phyloP scores from a whole-genome alignment of 2,888 invertebrate species.

The Xestobium rufovillosum region DNA sequence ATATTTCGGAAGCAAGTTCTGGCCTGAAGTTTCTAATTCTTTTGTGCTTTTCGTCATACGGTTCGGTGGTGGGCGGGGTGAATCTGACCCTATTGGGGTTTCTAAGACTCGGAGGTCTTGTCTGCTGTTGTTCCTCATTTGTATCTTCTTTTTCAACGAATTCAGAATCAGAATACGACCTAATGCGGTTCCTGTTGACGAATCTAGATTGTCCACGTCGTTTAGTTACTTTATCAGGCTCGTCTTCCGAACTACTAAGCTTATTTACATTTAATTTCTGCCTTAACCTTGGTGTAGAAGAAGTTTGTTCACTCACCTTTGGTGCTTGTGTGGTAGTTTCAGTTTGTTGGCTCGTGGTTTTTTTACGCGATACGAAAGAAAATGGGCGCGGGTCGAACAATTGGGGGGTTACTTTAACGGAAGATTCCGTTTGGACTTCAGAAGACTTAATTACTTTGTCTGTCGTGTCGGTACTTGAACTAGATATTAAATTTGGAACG shows the following conservation, averaged over 20 bases:
- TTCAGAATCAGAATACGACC: not conserved
- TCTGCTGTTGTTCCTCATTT: not conserved
- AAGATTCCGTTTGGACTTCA: not conserved
- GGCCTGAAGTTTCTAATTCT: conserved; percentile 36
- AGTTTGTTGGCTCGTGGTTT: conserved; percentile 27
- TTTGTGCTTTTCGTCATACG: conserved; percentile 28
- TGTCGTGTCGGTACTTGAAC: not conserved
- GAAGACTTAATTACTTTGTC: not conserved
- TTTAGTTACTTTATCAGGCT: not conserved
- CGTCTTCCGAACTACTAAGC: conserved; percentile 27
- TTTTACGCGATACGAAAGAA: conserved; percentile 29
- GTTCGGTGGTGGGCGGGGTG: conserved; percentile 24
- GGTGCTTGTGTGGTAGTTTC: conserved; percentile 35
- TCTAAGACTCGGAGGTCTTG: too few relatives aligned
- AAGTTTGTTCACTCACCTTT: conserved; percentile 46
- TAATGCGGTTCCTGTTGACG: conserved; percentile 1
- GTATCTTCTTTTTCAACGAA: not conserved
- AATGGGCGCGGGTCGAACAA: conserved; percentile 37
- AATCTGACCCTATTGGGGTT: conserved; percentile 22
- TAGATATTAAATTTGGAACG: not conserved
- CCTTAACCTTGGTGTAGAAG: conserved; percentile 22
- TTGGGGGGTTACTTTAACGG: conserved; percentile 22
- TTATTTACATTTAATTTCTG: conserved; percentile 26
- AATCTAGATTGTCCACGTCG: conserved; percentile 2
- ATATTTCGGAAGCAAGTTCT: conserved; percentile 33